These are phyloP conservation scores for Sigmodon hispidus DNA, from an alignment of 2,113 vertebrate genomes.

Conservation along the genomic window DNA sequence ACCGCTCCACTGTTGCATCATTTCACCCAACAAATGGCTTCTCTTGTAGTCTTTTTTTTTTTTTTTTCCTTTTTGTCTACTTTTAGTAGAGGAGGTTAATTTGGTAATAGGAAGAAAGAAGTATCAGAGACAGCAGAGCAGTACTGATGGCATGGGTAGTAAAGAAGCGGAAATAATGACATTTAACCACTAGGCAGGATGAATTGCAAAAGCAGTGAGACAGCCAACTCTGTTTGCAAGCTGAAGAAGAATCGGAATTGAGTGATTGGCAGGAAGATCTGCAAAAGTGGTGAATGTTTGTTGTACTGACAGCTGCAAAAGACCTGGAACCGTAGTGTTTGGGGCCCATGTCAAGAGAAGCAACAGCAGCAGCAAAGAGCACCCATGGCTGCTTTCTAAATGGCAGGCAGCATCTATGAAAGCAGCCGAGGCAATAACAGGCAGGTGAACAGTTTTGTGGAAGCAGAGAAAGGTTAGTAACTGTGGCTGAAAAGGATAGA, in stretches of 20 bases:
- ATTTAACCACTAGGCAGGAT: background rate
- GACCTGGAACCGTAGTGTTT: no score
- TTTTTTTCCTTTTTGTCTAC: no score
- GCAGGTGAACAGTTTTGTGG: background rate
- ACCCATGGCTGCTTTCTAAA: background rate
- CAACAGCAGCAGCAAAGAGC: background rate
- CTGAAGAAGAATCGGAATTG: background rate
- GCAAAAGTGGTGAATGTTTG: background rate
- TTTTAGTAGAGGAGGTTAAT: background rate
- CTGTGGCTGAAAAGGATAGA: background rate
- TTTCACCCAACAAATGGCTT: no score
- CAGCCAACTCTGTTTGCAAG: background rate
- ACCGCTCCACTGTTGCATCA: background rate
- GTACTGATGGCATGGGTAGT: background rate
- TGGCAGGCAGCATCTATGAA: background rate
- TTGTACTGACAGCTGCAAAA: background rate
- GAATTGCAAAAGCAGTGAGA: background rate
- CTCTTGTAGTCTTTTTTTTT: background rate
- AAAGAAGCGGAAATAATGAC: background rate
- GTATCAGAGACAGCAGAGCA: background rate
- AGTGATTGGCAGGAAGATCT: background rate
- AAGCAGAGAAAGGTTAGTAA: background rate
- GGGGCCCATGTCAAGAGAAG: background rate
- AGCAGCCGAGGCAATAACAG: background rate
- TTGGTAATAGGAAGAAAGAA: background rate